A percentile compares a stretch with the other conserved stretches of the same genome.
phyloP scores from a whole-genome alignment of 1,140 invertebrate species.

The Drosophila murphyi region DNA sequence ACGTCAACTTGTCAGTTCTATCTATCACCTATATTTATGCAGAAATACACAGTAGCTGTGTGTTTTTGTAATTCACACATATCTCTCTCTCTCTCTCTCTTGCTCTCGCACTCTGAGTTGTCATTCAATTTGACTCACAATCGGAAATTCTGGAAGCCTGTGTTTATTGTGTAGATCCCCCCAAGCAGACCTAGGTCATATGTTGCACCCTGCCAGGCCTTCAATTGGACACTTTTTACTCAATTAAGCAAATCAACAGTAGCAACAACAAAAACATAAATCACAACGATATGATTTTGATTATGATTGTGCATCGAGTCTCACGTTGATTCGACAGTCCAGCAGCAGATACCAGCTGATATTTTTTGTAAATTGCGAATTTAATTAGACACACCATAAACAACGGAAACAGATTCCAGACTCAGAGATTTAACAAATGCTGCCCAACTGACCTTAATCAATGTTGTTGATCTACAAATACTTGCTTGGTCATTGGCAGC shows the following conservation, averaged over 20 bases:
- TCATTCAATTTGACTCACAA: conserved; percentile 79
- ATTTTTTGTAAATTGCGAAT: not conserved
- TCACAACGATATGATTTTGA: conserved; percentile 18
- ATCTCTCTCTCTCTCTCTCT: not conserved
- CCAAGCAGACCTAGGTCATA: conserved; percentile 39
- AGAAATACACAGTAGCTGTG: conserved; percentile 15
- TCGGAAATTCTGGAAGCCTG: conserved; percentile 58
- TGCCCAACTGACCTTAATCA: conserved; percentile 57
- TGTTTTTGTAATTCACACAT: conserved; percentile 7
- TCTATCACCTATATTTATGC: conserved; percentile 24
- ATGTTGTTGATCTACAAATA: conserved; percentile 64
- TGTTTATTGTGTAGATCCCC: not conserved
- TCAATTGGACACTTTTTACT: conserved; percentile 75
- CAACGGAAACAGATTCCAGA: conserved; percentile 59
- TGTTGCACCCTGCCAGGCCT: conserved; percentile 49
- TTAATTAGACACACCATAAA: conserved; percentile 57
- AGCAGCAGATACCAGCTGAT: conserved; percentile 9
- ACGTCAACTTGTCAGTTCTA: conserved; percentile 34
- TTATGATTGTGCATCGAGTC: conserved; percentile 35
- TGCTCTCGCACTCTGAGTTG: conserved; percentile 24
- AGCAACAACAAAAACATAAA: conserved; percentile 8
- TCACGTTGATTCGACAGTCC: conserved; percentile 39
- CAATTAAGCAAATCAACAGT: conserved; percentile 77
- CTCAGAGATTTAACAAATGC: conserved; percentile 7
- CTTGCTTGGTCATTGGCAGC: conserved; percentile 30